Percentiles rank a stretch among this genome's conserved stretches.
Conservation (phyloP, 2,797 vertebrate genomes). For the Huso huso region DNA sequence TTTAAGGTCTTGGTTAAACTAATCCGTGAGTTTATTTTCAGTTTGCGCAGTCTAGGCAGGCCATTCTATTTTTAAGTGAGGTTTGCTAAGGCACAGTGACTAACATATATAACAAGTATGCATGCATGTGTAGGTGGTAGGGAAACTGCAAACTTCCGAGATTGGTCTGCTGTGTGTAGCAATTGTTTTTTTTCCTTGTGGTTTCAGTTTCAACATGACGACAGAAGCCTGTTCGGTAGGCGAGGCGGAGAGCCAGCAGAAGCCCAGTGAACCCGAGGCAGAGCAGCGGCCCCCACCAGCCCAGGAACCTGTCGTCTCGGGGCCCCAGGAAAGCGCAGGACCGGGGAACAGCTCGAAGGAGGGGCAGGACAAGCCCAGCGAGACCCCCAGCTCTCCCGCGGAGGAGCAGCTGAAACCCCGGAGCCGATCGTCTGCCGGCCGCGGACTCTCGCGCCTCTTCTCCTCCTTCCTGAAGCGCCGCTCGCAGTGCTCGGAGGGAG, state of each 20-base stretch:
- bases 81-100: too few relatives aligned
- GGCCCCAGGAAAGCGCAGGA: constrained; percentile 35
- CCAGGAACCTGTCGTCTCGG: constrained; percentile 52
- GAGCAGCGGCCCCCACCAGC: constrained; percentile 46
- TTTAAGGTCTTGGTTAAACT: too few relatives aligned
- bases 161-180: not conserved
- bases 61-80: too few relatives aligned
- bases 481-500: constrained; percentile 78
- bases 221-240: constrained; percentile 51
- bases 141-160: not conserved
- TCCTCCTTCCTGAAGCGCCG: constrained; percentile 87
- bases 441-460: constrained; percentile 83
- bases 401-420: constrained; percentile 68
- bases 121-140: not conserved
- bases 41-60: too few relatives aligned
- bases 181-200: constrained; percentile 22
- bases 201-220: constrained; percentile 56
- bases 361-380: constrained; percentile 31
- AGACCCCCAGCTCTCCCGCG: constrained; percentile 47
- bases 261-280: constrained; percentile 61
- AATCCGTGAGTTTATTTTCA: too few relatives aligned
- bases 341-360: too few relatives aligned
- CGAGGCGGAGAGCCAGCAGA: constrained; percentile 72
- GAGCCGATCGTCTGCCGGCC: constrained; percentile 59
- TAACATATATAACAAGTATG: too few relatives aligned